Conservation (phyloP, 2,797 vertebrate genomes). For the Helicolenus hilgendorfi region DNA sequence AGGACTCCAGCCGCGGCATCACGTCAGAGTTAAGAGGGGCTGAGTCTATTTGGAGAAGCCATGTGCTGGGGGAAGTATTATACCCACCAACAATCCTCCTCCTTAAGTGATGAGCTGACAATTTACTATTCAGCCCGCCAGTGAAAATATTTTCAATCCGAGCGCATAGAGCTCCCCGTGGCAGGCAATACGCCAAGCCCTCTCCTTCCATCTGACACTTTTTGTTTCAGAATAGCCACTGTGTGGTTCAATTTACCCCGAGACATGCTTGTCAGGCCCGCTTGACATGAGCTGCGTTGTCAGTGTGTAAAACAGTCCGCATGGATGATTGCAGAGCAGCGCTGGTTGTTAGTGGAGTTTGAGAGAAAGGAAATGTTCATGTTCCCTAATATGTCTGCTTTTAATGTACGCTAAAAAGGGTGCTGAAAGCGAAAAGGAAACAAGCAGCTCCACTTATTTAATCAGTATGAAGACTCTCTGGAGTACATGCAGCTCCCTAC, state of each 20-base stretch:
- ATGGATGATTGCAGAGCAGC: slow-evolving; percentile 76
- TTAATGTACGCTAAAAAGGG: slow-evolving; percentile 33
- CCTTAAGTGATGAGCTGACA: slow-evolving; percentile 87
- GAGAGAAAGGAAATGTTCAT: slow-evolving; percentile 47
- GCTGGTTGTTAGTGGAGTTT: slow-evolving; percentile 57
- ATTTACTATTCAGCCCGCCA: slow-evolving; percentile 84
- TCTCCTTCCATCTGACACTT: slow-evolving; percentile 81
- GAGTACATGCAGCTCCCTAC: slow-evolving; percentile 14
- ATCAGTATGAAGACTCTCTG: slow-evolving; percentile 35
- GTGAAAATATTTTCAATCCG: slow-evolving; percentile 83
- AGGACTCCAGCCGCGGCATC: slow-evolving; percentile 48
- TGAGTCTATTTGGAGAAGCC: slow-evolving; percentile 77
- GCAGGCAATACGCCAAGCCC: slow-evolving; percentile 72
- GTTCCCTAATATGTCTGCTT: slow-evolving; percentile 30
- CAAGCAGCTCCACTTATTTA: slow-evolving; percentile 48
- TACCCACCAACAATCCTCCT: slow-evolving; percentile 83
- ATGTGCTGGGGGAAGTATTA: slow-evolving; percentile 76
- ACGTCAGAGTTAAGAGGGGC: slow-evolving; percentile 64
- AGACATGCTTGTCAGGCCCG: slow-evolving; percentile 72
- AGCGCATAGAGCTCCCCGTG: slow-evolving; percentile 77
- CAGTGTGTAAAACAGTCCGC: slow-evolving; percentile 76
- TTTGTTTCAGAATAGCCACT: slow-evolving; percentile 81
- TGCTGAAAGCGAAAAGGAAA: slow-evolving; percentile 28
- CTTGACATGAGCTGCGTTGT: slow-evolving; percentile 74
- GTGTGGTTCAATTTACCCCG: slow-evolving; percentile 78